Evolutionary conservation across 2,888 invertebrate genomes (phyloP).

Genomic region (Megalurothrips usitatus): DNA sequence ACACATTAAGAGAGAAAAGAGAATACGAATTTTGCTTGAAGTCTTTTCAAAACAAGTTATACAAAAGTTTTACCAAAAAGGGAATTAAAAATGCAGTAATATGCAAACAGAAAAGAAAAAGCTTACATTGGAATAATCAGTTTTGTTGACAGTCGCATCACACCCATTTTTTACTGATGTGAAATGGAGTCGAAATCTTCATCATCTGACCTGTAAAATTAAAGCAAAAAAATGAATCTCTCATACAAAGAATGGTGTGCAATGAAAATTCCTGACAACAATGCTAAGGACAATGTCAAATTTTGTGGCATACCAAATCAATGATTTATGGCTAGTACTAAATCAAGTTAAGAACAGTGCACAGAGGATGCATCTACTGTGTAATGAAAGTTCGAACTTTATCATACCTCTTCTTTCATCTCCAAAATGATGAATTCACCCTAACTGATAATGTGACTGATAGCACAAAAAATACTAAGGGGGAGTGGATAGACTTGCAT

Average conservation of each 20-base stretch:
- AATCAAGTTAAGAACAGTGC: too few species aligned
- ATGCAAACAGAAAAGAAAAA: background rate
- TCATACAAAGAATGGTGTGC: background rate
- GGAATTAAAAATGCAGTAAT: background rate
- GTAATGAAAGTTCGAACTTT: background rate
- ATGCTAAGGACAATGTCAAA: too few species aligned
- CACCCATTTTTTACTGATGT: too few species aligned
- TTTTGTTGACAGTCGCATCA: background rate
- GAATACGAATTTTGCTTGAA: background rate
- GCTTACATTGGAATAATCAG: background rate
- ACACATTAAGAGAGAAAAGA: background rate
- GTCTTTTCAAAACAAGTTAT: background rate
- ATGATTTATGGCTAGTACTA: too few species aligned
- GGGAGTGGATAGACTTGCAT: background rate
- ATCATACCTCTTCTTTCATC: background rate
- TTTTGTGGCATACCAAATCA: too few species aligned
- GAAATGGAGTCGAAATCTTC: background rate
- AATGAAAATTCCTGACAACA: background rate
- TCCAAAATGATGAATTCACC: background rate
- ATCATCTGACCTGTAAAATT: constrained; percentile 4
- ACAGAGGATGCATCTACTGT: too few species aligned
- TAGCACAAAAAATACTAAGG: background rate
- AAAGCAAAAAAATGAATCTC: too few species aligned
- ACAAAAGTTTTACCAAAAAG: background rate
- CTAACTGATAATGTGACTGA: background rate